These are phyloP conservation scores for Abrostola tripartita DNA, from an alignment of 2,888 invertebrate genomes.

Conservation along the genomic window DNA sequence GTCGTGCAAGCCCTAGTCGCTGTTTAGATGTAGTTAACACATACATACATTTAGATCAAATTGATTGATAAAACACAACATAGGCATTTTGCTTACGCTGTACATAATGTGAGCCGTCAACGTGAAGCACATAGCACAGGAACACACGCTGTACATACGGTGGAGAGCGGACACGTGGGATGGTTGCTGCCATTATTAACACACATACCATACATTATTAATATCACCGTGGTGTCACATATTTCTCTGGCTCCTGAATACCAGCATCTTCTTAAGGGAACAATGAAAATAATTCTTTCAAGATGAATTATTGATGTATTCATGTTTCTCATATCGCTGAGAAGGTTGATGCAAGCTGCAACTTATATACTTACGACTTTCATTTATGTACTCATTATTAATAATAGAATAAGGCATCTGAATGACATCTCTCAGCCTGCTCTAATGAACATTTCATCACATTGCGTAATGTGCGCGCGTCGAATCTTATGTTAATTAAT, in stretches of 20 bases:
- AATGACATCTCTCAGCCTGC: constrained; percentile 39
- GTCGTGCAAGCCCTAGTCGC: no score
- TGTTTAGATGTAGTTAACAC: constrained; percentile 1
- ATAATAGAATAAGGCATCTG: constrained; percentile 9
- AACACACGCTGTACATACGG: no score
- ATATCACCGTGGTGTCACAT: constrained; percentile 6
- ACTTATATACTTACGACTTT: not conserved
- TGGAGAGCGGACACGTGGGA: not conserved
- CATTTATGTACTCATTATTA: constrained; percentile 9
- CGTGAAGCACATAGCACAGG: not conserved
- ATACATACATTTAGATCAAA: not conserved
- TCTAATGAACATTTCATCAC: constrained; percentile 8
- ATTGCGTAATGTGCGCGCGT: constrained; percentile 5
- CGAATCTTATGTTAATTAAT: constrained; percentile 22
- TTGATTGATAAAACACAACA: not conserved
- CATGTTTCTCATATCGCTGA: not conserved
- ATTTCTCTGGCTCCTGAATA: constrained; percentile 10
- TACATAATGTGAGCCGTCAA: constrained; percentile 8
- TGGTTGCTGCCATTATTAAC: constrained; percentile 11
- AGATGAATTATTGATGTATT: not conserved
- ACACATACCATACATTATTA: constrained; percentile 21
- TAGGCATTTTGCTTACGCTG: constrained; percentile 33
- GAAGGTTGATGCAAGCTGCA: constrained; percentile 13
- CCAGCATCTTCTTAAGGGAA: not conserved
- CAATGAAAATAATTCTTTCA: not conserved